Evolutionary conservation across 1,140 invertebrate genomes (phyloP).

Genomic region (Odontomachus brunneus): DNA sequence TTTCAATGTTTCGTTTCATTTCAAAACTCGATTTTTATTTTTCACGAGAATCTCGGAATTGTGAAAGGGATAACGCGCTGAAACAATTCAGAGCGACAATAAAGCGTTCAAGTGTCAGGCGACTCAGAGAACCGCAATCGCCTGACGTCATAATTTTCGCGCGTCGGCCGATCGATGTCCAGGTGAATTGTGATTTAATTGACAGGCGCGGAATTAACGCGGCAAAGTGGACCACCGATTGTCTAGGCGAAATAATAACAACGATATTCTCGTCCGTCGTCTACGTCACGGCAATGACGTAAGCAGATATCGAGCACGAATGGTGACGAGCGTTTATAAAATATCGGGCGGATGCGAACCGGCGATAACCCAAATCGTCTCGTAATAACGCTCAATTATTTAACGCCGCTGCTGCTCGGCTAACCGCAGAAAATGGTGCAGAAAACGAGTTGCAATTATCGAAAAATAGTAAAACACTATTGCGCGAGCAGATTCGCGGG

Average conservation of each 20-base stretch:
- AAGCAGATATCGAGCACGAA: constrained; percentile 53
- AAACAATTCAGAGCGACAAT: background rate
- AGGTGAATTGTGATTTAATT: constrained; percentile 48
- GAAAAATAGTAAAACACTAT: constrained; percentile 22
- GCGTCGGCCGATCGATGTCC: constrained; percentile 37
- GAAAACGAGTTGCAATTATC: constrained; percentile 29
- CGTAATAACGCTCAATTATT: constrained; percentile 56
- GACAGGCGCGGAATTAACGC: constrained; percentile 35
- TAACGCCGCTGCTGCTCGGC: constrained; percentile 6
- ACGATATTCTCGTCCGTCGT: constrained; percentile 45
- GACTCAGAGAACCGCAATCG: background rate
- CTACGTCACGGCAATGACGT: constrained; percentile 51
- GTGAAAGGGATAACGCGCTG: no score
- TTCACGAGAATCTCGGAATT: no score
- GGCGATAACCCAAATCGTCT: constrained; percentile 50
- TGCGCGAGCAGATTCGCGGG: background rate
- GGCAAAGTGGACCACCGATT: constrained; percentile 49
- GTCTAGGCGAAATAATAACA: constrained; percentile 59
- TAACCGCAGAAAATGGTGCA: constrained; percentile 23
- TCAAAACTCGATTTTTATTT: no score
- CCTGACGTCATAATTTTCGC: constrained; percentile 45
- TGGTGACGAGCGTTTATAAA: constrained; percentile 52
- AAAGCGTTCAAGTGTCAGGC: background rate
- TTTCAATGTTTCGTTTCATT: no score
- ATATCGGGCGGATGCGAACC: constrained; percentile 25